A percentile compares a stretch with the other conserved stretches of the same genome.
Evolutionary conservation across 2,888 invertebrate species (phyloP).

Genomic region (Spisula subtruncata): DNA sequence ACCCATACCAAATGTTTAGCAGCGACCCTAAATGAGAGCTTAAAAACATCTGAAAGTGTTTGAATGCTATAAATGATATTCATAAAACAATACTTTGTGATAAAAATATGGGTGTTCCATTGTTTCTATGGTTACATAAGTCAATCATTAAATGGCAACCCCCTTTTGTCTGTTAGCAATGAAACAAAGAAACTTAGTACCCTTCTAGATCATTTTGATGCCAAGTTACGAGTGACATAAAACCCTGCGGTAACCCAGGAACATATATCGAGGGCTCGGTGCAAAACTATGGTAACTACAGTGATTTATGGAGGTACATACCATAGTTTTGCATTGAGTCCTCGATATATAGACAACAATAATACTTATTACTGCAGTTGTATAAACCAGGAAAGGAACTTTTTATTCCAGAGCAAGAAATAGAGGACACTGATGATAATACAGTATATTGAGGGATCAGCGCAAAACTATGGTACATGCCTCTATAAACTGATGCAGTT

Average conservation of each 20-base stretch:
- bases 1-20: not conserved
- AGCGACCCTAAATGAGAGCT: not conserved
- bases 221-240: not conserved
- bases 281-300: too few species aligned
- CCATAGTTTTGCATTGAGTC: too few species aligned
- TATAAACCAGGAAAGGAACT: not conserved
- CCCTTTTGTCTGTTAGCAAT: not conserved
- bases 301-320: too few species aligned
- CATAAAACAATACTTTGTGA: constrained; percentile 3
- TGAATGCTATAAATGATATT: constrained; percentile 9
- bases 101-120: not conserved
- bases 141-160: constrained; percentile 8
- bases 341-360: constrained; percentile 11
- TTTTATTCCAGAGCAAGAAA: not conserved
- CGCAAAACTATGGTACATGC: too few species aligned
- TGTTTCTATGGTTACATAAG: constrained; percentile 22
- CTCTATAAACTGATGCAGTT: too few species aligned
- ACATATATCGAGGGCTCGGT: too few species aligned
- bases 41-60: not conserved
- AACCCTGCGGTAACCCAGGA: not conserved
- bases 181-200: not conserved
- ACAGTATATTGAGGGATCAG: too few species aligned
- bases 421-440: not conserved
- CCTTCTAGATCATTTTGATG: not conserved
- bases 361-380: not conserved